Evolutionary conservation across 2,888 invertebrate species (phyloP).

Genomic region (Slavum lentiscoides): DNA sequence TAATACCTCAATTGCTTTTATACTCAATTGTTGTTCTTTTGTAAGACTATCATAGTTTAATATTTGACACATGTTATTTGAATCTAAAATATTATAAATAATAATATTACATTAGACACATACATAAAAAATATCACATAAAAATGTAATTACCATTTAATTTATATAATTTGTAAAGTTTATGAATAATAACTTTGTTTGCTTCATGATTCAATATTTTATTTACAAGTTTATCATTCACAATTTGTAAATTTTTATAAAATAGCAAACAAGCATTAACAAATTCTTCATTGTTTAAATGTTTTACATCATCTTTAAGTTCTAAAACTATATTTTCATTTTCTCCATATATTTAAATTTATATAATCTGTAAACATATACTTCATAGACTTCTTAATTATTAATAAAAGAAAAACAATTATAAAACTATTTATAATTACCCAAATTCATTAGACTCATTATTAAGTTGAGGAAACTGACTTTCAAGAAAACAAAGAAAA

Average conservation of each 20-base stretch:
- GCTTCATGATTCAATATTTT: slow-evolving; percentile 10
- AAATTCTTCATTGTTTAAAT: slow-evolving; percentile 35
- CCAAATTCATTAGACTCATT: slow-evolving; percentile 1
- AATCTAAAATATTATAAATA: slow-evolving; percentile 25
- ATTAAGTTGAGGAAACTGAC: slow-evolving; percentile 3
- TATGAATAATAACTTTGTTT: slow-evolving; percentile 1
- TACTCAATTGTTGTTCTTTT: slow-evolving; percentile 39
- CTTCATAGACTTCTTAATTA: not conserved
- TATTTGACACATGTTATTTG: slow-evolving; percentile 4
- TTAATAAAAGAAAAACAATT: not conserved
- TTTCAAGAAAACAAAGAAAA: slow-evolving; percentile 42
- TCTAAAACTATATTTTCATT: slow-evolving; percentile 26
- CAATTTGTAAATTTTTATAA: slow-evolving; percentile 20
- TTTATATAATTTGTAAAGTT: slow-evolving; percentile 40
- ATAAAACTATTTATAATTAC: slow-evolving; percentile 8
- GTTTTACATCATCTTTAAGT: slow-evolving; percentile 15
- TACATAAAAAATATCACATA: not conserved
- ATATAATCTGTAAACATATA: slow-evolving; percentile 22
- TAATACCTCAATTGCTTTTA: slow-evolving; percentile 14
- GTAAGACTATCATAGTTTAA: slow-evolving; percentile 32
- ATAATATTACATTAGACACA: not conserved
- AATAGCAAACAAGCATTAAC: slow-evolving; percentile 24
- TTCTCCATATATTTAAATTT: slow-evolving; percentile 27
- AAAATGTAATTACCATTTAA: slow-evolving; percentile 29
- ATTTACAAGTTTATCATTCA: slow-evolving; percentile 8